These are phyloP conservation scores for Crax fasciolata DNA, from an alignment of 2,797 vertebrate genomes.

Conservation along the genomic window DNA sequence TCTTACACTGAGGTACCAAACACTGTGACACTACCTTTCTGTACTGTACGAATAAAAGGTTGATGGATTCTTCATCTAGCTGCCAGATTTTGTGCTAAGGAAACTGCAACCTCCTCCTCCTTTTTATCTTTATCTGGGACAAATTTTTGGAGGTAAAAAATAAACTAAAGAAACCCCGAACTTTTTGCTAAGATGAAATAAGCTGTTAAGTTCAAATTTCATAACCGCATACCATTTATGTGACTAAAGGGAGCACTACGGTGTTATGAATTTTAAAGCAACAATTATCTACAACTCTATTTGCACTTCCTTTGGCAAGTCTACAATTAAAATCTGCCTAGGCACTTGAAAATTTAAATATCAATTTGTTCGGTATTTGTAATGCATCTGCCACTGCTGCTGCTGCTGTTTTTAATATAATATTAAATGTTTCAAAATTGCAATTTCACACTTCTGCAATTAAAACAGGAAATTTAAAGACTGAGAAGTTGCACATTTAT, in stretches of 20 bases:
- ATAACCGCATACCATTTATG: constrained; percentile 56
- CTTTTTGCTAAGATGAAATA: constrained; percentile 48
- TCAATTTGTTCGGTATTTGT: constrained; percentile 59
- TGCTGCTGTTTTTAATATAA: constrained; percentile 37
- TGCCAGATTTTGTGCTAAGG: constrained; percentile 47
- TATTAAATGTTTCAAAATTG: constrained; percentile 28
- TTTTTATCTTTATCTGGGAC: constrained; percentile 33
- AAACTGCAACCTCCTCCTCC: constrained; percentile 15
- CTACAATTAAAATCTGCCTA: constrained; percentile 75
- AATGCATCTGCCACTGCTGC: constrained; percentile 41
- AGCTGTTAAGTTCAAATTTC: constrained; percentile 64
- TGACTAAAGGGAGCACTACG: constrained; percentile 68
- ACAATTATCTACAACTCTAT: constrained; percentile 70
- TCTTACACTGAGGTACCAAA: background rate
- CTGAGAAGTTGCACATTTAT: constrained; percentile 19
- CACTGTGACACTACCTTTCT: background rate
- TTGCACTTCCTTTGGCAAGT: constrained; percentile 74
- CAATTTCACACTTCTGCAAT: background rate
- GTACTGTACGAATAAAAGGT: background rate
- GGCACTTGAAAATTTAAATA: constrained; percentile 75
- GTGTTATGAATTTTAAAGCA: constrained; percentile 71
- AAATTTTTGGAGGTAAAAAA: constrained; percentile 50
- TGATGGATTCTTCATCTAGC: constrained; percentile 40
- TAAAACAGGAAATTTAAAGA: constrained; percentile 11
- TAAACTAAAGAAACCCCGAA: background rate